Base-by-base conservation (phyloP, 2,888 invertebrate genomes). In the Pasiphila rectangulata region DNA sequence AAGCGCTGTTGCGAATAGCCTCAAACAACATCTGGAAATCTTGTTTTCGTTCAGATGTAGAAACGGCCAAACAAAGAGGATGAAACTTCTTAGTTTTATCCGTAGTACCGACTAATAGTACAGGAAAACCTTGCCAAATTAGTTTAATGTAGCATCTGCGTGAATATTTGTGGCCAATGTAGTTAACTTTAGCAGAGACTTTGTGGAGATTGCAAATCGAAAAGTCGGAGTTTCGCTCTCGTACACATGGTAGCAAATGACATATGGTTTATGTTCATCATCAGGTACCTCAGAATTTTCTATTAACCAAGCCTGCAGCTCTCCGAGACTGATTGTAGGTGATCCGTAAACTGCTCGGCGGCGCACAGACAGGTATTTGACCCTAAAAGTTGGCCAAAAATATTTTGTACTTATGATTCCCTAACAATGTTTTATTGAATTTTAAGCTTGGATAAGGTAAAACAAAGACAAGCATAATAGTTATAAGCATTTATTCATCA, bases 211-310 rank as follows among this genome's bases (percentile, higher is more conserved):
- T 4, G 29, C 41, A 46, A 38, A 41, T 20, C 40, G 29, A 41
- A 41, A 46, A 36, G 7, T 27, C 4, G 41, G 37, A 23, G 35
- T 25, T 27, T 44, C 44, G 25, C 35, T 17, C 36, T 44, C 40
- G 12, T 44, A 39, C 2, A 44, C 39, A n/a, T n/a, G n/a, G n/a
- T n/a, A 44, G 23, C 2, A 20, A 25, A 49, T 40, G 7, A 43
- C 43, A 39, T 46, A 51, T n/a, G 42, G 38, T 42, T 41, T n/a
- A 35, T 46, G 25, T 34, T 41, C 42, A 38, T 46, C 46, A 23
- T 35, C 34, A 35, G 46, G 42, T 51, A 39, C 13, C 29, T 27
- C 16, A 25, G 42, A 42, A 25, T 53, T 5, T 7, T 38, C 20
- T 6, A 35, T 41, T 36, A 49, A 10, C 51, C 51, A 51, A 9